Percentiles rank a stretch among this genome's conserved stretches.
Evolutionary conservation across 1,140 invertebrate genomes (phyloP).

Genomic region (Eumeta japonica): DNA sequence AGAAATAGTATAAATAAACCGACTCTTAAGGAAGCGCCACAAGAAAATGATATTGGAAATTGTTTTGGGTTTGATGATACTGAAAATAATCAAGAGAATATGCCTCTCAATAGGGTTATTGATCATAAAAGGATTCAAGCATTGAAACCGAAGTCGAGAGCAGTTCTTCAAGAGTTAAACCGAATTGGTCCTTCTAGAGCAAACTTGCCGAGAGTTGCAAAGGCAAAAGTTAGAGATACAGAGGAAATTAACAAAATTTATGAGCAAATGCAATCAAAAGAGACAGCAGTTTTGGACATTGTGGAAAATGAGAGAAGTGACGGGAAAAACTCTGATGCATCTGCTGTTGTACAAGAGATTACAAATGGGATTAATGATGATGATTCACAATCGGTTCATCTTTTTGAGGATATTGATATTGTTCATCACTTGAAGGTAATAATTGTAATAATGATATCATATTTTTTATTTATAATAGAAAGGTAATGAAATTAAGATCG

Average conservation of each 20-base stretch:
- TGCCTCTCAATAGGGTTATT: conserved; percentile 29
- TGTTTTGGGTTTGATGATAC: conserved; percentile 51
- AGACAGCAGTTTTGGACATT: no score
- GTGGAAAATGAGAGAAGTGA: no score
- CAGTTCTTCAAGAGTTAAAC: conserved; percentile 36
- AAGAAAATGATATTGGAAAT: no score
- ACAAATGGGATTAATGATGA: conserved; percentile 20
- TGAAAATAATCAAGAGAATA: conserved; percentile 35
- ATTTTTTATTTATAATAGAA: no score
- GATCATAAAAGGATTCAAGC: conserved; percentile 15
- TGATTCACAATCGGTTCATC: conserved; percentile 37
- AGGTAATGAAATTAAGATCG: no score
- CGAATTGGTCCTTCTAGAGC: conserved; percentile 21
- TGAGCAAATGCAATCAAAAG: conserved; percentile 30
- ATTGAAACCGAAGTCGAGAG: conserved; percentile 23
- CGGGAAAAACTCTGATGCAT: no score
- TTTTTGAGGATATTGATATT: conserved; percentile 48
- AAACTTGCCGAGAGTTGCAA: conserved; percentile 20
- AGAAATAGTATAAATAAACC: no score
- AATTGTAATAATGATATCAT: no score
- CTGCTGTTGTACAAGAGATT: no score
- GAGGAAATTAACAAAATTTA: conserved; percentile 27
- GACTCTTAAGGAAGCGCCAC: no score
- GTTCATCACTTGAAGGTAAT: conserved; percentile 42
- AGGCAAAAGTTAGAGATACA: conserved; percentile 25